phyloP scores from a whole-genome alignment of 2,113 vertebrate species.

The Anhinga rufa region DNA sequence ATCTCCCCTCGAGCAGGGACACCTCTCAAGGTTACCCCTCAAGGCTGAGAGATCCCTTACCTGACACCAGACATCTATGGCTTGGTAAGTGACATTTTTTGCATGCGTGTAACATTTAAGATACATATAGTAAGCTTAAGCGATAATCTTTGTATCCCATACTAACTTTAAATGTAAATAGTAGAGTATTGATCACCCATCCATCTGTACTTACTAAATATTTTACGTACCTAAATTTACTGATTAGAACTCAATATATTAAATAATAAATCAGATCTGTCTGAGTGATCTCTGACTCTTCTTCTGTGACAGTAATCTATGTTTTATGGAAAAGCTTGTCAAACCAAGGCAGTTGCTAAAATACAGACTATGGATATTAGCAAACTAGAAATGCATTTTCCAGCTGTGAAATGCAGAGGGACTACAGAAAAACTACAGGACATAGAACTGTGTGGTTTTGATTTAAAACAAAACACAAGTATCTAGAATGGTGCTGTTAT shows the following conservation, averaged over 20 bases:
- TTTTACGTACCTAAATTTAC: background rate
- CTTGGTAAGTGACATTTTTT: background rate
- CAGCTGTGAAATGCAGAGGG: background rate
- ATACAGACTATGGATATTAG: background rate
- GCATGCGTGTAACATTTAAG: too few species aligned
- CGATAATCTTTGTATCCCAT: too few species aligned
- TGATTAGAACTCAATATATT: background rate
- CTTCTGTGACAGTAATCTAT: background rate
- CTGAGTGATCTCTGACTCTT: background rate
- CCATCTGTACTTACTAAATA: background rate
- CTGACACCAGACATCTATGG: background rate
- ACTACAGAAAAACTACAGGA: background rate
- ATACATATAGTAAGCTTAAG: too few species aligned
- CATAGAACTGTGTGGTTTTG: background rate
- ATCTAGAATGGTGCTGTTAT: background rate
- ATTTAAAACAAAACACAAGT: background rate
- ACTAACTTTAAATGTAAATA: too few species aligned
- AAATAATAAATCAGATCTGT: background rate
- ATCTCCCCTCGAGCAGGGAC: too few species aligned
- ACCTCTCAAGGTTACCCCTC: background rate
- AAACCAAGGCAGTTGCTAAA: background rate
- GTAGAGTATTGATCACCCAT: background rate
- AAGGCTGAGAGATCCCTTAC: background rate
- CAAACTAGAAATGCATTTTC: background rate
- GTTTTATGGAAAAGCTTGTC: background rate